Evolutionary conservation across 1,140 invertebrate species (phyloP).

Genomic region (Zaprionus ornatus): DNA sequence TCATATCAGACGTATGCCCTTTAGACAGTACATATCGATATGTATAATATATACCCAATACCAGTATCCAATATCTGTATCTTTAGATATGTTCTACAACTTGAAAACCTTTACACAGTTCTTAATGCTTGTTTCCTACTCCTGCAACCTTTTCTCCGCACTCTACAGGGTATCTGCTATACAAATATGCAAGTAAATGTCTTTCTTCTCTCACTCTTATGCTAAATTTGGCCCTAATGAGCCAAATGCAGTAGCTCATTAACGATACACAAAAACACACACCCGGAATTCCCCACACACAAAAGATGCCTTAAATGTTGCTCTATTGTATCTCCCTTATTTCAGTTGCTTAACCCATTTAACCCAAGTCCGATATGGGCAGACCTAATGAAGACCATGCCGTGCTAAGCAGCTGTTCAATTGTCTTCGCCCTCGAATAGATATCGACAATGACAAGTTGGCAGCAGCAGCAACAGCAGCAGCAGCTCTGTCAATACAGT

Average conservation of each 20-base stretch:
- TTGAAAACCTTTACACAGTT: background rate
- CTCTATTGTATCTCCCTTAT: constrained; percentile 9
- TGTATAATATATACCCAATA: background rate
- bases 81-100: background rate
- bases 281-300: constrained; percentile 13
- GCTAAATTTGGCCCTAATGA: constrained; percentile 52
- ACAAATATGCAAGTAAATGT: constrained; percentile 20
- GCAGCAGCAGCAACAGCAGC: background rate
- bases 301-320: constrained; percentile 4
- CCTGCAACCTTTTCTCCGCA: background rate
- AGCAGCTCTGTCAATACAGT: constrained; percentile 26
- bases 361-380: constrained; percentile 19
- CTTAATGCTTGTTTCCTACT: background rate
- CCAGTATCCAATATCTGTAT: too few relatives aligned
- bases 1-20: too few relatives aligned
- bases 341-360: constrained; percentile 3
- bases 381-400: constrained; percentile 40
- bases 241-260: constrained; percentile 23
- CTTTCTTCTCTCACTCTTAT: constrained; percentile 15
- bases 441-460: background rate
- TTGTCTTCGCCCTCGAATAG: constrained; percentile 2
- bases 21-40: too few relatives aligned
- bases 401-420: background rate
- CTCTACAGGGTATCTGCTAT: background rate
- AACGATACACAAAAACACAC: constrained; percentile 10